Evolutionary conservation across 2,113 vertebrate genomes (phyloP).

Genomic region (Rostratula benghalensis): DNA sequence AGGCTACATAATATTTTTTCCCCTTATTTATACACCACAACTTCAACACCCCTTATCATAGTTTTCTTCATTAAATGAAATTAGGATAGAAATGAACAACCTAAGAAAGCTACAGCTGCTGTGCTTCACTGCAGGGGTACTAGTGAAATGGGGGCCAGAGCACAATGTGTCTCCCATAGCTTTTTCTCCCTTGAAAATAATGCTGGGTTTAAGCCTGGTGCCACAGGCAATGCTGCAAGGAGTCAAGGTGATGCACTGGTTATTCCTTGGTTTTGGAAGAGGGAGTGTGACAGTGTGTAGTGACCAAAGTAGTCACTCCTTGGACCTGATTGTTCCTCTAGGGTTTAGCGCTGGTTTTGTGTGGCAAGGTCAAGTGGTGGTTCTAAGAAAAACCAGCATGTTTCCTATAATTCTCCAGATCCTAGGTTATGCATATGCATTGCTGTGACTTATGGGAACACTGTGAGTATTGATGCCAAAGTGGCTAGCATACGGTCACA

Average conservation of each 20-base stretch:
- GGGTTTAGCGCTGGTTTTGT: not conserved
- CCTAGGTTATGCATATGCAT: fast-evolving
- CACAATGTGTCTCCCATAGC: not conserved
- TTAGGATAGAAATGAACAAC: not conserved
- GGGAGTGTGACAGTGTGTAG: not conserved
- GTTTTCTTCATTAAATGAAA: not conserved
- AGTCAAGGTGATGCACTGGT: not conserved
- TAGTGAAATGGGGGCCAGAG: not conserved
- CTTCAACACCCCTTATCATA: not conserved
- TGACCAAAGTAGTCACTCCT: not conserved
- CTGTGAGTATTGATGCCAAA: not conserved
- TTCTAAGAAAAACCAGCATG: not conserved
- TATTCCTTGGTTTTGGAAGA: not conserved
- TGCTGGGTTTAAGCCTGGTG: not conserved
- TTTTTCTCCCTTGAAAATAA: not conserved
- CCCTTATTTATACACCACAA: not conserved
- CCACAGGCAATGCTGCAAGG: not conserved
- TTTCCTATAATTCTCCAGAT: not conserved
- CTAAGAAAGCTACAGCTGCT: not conserved
- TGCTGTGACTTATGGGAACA: not conserved
- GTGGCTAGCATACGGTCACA: not conserved
- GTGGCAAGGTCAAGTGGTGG: not conserved
- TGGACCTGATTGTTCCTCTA: not conserved
- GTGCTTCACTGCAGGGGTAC: fast-evolving
- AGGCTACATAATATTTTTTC: fast-evolving